Percentiles rank a stretch among this genome's conserved stretches.
Conservation (phyloP, 2,113 vertebrate species). For the Glareola pratincola region DNA sequence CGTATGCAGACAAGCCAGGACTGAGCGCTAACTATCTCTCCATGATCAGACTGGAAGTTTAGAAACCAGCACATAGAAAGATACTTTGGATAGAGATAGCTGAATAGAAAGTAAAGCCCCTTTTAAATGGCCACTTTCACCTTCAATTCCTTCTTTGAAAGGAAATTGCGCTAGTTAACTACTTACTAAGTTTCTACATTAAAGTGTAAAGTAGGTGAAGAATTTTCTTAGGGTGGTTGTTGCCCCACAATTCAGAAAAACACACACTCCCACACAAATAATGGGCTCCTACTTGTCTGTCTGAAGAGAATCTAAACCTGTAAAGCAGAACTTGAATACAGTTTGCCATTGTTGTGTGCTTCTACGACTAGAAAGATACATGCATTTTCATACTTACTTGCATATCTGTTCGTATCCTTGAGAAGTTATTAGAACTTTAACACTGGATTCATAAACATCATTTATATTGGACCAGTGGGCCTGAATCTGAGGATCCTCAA, state of each 20-base stretch:
- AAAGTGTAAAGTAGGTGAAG: background rate
- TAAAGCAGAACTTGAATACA: background rate
- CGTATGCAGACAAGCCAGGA: background rate
- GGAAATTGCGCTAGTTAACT: background rate
- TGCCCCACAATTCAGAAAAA: background rate
- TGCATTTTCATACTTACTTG: conserved; percentile 84
- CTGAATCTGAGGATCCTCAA: conserved; percentile 98
- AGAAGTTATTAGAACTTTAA: conserved; percentile 97
- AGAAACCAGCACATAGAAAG: background rate
- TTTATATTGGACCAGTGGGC: conserved; percentile 99
- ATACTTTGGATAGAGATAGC: too few relatives aligned
- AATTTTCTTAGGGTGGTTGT: background rate
- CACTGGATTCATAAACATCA: conserved; percentile 96
- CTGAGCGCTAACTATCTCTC: background rate
- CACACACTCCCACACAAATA: background rate
- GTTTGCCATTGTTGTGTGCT: background rate
- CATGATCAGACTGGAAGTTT: background rate
- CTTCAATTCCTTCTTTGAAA: background rate
- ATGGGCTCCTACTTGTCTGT: background rate
- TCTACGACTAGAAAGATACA: background rate
- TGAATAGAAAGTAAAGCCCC: background rate
- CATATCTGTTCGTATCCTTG: conserved; percentile 99
- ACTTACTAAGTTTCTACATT: background rate
- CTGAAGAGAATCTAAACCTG: background rate
- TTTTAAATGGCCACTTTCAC: background rate